Evolutionary conservation across 2,888 invertebrate genomes (phyloP).

Genomic region (Caenorhabditis sp.): DNA sequence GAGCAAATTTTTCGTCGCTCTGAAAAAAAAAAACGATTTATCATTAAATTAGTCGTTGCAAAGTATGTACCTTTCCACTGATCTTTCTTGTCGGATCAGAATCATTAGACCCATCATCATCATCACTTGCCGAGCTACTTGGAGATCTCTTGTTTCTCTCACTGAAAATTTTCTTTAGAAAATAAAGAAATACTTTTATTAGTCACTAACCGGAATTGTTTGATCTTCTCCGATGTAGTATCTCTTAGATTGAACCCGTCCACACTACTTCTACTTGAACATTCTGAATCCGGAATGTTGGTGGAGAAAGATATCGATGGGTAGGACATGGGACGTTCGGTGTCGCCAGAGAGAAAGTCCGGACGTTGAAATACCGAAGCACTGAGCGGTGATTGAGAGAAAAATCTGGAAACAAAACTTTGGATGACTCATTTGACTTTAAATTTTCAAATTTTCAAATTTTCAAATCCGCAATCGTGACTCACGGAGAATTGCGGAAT

Average conservation of each 20-base stretch:
- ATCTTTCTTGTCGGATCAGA: constrained; percentile 26
- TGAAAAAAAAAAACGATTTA: constrained; percentile 48
- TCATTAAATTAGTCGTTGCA: no score
- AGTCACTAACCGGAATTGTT: constrained; percentile 32
- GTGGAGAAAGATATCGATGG: constrained; percentile 48
- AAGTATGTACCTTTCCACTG: constrained; percentile 22
- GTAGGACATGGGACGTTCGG: constrained; percentile 34
- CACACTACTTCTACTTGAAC: constrained; percentile 67
- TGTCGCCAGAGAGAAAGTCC: constrained; percentile 44
- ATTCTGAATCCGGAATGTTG: constrained; percentile 67
- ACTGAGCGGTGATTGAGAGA: constrained; percentile 64
- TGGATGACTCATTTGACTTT: neutral
- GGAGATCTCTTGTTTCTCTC: constrained; percentile 14
- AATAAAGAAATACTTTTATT: no score
- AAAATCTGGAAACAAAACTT: neutral
- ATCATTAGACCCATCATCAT: constrained; percentile 26
- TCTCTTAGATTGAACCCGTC: constrained; percentile 65
- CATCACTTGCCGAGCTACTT: constrained; percentile 37
- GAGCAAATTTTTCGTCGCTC: constrained; percentile 60
- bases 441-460: no score
- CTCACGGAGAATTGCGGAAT: constrained; percentile 67
- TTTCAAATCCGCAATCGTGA: constrained; percentile 3
- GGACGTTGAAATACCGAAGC: constrained; percentile 59
- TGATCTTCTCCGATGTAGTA: constrained; percentile 52
- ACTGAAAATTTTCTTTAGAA: no score